Conservation (phyloP, 1,140 invertebrate genomes). For the Drosophila subpulchrella region DNA sequence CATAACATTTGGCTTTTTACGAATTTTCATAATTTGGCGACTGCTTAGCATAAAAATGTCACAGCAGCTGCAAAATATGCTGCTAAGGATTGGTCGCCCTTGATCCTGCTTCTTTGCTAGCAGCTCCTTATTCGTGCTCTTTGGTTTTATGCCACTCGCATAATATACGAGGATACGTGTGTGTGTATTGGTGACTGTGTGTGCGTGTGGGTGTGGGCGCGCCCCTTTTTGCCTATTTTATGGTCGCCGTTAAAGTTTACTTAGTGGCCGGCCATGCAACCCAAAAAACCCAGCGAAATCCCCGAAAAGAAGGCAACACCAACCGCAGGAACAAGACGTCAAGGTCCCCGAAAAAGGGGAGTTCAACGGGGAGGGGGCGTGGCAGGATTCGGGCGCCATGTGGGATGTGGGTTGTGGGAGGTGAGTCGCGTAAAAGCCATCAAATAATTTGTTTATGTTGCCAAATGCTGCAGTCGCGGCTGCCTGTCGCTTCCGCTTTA, state of each 20-base stretch:
- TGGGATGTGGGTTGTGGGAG: constrained; percentile 23
- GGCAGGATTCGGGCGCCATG: background rate
- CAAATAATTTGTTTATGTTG: constrained; percentile 80
- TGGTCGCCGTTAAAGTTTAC: constrained; percentile 76
- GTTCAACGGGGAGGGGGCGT: background rate
- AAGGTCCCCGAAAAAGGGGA: background rate
- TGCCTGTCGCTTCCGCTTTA: constrained; percentile 31
- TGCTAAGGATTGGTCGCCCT: constrained; percentile 48
- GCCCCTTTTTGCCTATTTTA: constrained; percentile 78
- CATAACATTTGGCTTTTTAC: constrained; percentile 80
- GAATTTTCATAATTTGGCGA: constrained; percentile 81
- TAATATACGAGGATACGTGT: constrained; percentile 52
- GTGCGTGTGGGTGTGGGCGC: constrained; percentile 27
- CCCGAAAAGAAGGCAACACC: constrained; percentile 19
- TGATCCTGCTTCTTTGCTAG: constrained; percentile 24
- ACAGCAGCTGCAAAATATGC: constrained; percentile 77
- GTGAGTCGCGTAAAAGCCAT: constrained; percentile 63
- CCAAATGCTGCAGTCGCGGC: constrained; percentile 51
- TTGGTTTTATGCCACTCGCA: constrained; percentile 64
- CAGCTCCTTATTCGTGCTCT: constrained; percentile 42
- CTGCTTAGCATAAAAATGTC: constrained; percentile 81
- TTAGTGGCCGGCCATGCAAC: constrained; percentile 68
- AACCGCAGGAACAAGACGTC: constrained; percentile 12
- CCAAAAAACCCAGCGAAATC: constrained; percentile 29
- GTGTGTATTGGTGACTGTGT: background rate